Conservation (phyloP, 2,888 invertebrate genomes). For the Drosophila paucipuncta region DNA sequence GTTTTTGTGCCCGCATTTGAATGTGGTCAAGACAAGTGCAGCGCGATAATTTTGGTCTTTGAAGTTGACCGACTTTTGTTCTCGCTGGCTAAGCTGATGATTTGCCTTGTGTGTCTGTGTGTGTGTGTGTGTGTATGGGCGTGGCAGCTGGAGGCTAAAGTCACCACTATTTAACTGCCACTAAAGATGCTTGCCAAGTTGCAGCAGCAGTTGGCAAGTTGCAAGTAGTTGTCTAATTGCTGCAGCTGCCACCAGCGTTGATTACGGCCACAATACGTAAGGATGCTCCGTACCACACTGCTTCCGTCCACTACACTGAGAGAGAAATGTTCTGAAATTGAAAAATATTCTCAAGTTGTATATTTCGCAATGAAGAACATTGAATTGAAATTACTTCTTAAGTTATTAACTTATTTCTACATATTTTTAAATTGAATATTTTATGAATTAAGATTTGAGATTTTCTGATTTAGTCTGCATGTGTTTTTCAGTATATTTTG, state of each 20-base stretch:
- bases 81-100: conserved; percentile 4
- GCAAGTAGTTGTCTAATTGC: conserved; percentile 34
- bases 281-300: neutral
- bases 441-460: neutral
- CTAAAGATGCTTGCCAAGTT: conserved; percentile 8
- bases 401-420: neutral
- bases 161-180: neutral
- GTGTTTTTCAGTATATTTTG: neutral
- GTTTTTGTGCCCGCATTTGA: conserved; percentile 64
- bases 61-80: conserved; percentile 51
- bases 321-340: neutral
- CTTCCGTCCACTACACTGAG: neutral
- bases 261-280: conserved; percentile 25
- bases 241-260: conserved; percentile 44
- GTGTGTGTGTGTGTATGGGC: conserved; percentile 27
- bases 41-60: conserved; percentile 36
- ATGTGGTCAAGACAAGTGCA: conserved; percentile 69
- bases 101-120: conserved; percentile 38
- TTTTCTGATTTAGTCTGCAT: too few species aligned
- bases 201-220: conserved; percentile 49
- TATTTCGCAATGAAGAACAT: neutral
- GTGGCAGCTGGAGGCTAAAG: conserved; percentile 4
- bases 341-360: neutral
- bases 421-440: neutral
- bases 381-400: neutral